Evolutionary conservation across 2,113 vertebrate genomes (phyloP), one percentile per base, ranked within the genome.

Genomic region (Polypterus bichir): DNA sequence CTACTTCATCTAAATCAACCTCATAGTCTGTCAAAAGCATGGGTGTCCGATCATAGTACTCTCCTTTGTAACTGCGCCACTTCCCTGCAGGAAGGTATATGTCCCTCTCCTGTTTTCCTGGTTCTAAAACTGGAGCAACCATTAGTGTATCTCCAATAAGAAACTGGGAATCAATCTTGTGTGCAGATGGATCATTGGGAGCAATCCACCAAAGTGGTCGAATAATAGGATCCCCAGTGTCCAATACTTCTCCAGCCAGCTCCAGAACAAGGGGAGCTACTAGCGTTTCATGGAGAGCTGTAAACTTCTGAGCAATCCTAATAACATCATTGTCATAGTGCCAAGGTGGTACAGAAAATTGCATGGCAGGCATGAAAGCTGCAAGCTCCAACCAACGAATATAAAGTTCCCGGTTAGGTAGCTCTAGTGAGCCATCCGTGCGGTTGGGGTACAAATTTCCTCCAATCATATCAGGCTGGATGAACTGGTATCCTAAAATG

Each of bases 121-220:
- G 87, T 74, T 98, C 95, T 74, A 99, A 79, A 9, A 99, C 91
- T 0, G 95, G 96, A 0, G 95, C 96, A 66, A 99, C 95, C 77
- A 99, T 92, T 61, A 99, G 86, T 45, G 95, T 92, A 70, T 99
- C 94, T 8, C 96, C 96, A 0, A 99, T 97, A 59, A 99, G 85
- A 70, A 99, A 99, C 81, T 98, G 94, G 0, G 94, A 97, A 76
- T 98, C 94, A 0, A 94, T 86, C 59, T 88, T 89, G 70, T 97
- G 94, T 1, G 95, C 84, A 0, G 85, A 84, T 63, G 93, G 87
- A 0, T 98, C 93, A 0, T 79, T 79, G 0, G 92, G 94, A 0
- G 95, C 92, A 58, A 98, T 95, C 96, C 96, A 99, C 96, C 96
- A 98, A 60, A 98, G 83, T 44, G 96, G 96, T 6, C 94, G 88